These are phyloP conservation scores for Aratinga solstitialis DNA, from an alignment of 2,797 vertebrate genomes.

Conservation along the genomic window DNA sequence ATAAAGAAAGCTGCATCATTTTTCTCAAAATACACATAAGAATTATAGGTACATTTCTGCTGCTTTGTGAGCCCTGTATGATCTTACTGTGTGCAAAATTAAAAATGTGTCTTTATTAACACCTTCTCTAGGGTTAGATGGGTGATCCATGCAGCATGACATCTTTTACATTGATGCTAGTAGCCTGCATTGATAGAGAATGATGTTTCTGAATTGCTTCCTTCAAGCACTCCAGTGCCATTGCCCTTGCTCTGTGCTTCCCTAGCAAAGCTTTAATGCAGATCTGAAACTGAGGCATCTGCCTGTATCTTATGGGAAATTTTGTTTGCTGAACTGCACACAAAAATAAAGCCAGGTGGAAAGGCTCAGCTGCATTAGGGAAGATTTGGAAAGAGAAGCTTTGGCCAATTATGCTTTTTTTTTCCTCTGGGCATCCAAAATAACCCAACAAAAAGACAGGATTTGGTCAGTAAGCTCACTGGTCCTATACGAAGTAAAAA, in stretches of 20 bases:
- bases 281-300: neutral
- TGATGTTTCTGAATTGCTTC: constrained; percentile 10
- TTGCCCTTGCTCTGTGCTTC: constrained; percentile 2
- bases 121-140: constrained; percentile 8
- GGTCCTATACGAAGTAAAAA: neutral
- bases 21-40: constrained; percentile 50
- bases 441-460: neutral
- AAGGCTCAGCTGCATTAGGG: neutral
- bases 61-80: constrained; percentile 37
- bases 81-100: constrained; percentile 56
- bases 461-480: neutral
- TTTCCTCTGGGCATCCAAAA: neutral
- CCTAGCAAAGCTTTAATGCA: neutral
- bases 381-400: neutral
- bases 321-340: neutral
- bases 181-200: constrained; percentile 9
- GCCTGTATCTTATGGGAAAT: neutral
- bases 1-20: constrained; percentile 74
- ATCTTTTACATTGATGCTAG: neutral
- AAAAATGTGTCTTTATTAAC: constrained; percentile 59
- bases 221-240: neutral
- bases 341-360: neutral
- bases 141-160: neutral
- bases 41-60: constrained; percentile 39
- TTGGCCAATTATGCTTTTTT: neutral